Evolutionary conservation across 2,888 invertebrate species (phyloP).

Genomic region (Aethes cnicana): DNA sequence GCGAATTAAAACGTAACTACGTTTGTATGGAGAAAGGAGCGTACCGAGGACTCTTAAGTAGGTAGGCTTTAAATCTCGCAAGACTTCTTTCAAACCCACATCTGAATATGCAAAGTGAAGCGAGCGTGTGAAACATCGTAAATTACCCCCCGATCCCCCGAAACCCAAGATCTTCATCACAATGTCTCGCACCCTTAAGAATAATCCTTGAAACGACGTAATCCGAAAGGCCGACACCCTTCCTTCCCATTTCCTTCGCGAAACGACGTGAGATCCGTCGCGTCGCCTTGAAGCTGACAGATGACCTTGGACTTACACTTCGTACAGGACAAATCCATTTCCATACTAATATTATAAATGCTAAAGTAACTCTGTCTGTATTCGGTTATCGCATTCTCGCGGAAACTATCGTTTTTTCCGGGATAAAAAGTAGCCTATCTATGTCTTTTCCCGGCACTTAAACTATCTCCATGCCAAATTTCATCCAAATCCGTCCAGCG

Average conservation of each 20-base stretch:
- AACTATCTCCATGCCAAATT: too few relatives aligned
- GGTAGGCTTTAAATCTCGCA: too few relatives aligned
- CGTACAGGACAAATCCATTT: not conserved
- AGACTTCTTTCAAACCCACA: too few relatives aligned
- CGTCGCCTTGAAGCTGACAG: constrained; percentile 8
- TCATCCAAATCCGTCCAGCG: too few relatives aligned
- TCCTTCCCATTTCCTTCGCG: constrained; percentile 3
- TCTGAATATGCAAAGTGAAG: too few relatives aligned
- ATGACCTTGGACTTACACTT: not conserved
- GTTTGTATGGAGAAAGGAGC: too few relatives aligned
- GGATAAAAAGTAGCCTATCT: too few relatives aligned
- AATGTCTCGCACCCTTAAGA: not conserved
- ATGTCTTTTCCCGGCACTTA: too few relatives aligned
- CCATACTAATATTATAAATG: not conserved
- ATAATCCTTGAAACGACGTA: constrained; percentile 3
- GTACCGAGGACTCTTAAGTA: too few relatives aligned
- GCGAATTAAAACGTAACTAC: too few relatives aligned
- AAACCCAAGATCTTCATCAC: not conserved
- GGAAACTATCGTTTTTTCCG: not conserved
- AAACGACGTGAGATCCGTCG: constrained; percentile 10
- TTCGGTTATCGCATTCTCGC: not conserved
- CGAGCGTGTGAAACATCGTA: too few relatives aligned
- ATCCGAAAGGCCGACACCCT: constrained; percentile 5
- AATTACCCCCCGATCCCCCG: too few relatives aligned
- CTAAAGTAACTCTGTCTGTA: not conserved